These are phyloP conservation scores for Rhynchonycteris naso DNA, from an alignment of 2,797 vertebrate genomes.

Conservation along the genomic window DNA sequence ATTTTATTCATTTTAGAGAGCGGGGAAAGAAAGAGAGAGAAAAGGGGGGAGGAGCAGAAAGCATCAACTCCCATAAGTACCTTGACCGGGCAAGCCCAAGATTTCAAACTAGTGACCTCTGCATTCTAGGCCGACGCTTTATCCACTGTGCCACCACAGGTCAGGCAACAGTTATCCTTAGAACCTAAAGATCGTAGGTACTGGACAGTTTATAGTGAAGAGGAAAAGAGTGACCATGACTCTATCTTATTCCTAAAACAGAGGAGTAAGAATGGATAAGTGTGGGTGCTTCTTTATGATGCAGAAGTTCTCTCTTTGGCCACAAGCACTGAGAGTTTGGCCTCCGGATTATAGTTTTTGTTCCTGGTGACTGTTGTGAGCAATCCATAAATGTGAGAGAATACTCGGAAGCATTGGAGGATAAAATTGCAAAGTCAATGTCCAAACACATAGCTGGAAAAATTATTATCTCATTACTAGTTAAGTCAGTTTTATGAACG, in stretches of 20 bases:
- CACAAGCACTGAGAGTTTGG: neutral
- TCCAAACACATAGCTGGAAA: slow-evolving; percentile 60
- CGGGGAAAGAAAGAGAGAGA: too few species aligned
- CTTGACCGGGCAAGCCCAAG: too few species aligned
- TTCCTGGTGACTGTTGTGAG: slow-evolving; percentile 53
- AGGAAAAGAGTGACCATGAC: neutral
- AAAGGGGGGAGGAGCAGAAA: too few species aligned
- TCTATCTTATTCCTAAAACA: neutral
- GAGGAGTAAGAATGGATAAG: neutral
- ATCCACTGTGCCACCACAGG: too few species aligned
- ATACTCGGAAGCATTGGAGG: slow-evolving; percentile 55
- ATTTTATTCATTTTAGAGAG: too few species aligned
- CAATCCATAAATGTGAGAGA: slow-evolving; percentile 63
- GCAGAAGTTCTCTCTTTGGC: neutral
- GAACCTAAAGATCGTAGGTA: neutral
- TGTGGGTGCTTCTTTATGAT: neutral
- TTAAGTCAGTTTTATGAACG: slow-evolving; percentile 27
- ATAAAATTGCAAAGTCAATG: slow-evolving; percentile 75
- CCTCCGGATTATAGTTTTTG: slow-evolving; percentile 16
- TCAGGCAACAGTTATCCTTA: neutral
- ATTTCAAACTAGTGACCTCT: too few species aligned
- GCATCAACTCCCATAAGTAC: too few species aligned
- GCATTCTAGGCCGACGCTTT: too few species aligned
- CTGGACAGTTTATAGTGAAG: neutral
- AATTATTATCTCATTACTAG: slow-evolving; percentile 74